Conservation (phyloP, 64 coral and sea anemone species). For the Cladopsammia gracilis region DNA sequence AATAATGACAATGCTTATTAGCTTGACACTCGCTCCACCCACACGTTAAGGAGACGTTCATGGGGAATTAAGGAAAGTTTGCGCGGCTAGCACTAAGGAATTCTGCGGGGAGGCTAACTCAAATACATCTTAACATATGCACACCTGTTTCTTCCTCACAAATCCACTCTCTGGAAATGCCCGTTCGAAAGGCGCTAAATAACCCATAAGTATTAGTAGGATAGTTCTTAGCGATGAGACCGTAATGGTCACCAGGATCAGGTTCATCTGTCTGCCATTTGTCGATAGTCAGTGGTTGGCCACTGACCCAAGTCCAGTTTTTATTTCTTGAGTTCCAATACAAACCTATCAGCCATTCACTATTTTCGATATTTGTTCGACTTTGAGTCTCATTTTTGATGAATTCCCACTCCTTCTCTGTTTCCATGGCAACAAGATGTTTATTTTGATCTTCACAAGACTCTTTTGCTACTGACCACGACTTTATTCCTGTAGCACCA, state of each 20-base stretch:
- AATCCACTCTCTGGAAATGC: neutral
- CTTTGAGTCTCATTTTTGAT: neutral
- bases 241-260: neutral
- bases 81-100: too few relatives aligned
- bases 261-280: neutral
- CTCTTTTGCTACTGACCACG: neutral
- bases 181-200: neutral
- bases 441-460: neutral
- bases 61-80: too few relatives aligned
- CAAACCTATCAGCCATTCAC: constrained; percentile 36
- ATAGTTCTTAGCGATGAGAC: neutral
- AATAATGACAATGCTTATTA: too few relatives aligned
- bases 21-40: too few relatives aligned
- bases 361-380: neutral
- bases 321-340: neutral
- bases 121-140: neutral
- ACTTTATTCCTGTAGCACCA: neutral
- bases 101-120: too few relatives aligned
- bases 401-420: constrained; percentile 10
- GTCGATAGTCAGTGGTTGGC: neutral
- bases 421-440: constrained; percentile 13
- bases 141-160: constrained; percentile 28
- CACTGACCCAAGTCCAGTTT: constrained; percentile 8
- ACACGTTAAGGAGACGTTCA: too few relatives aligned
- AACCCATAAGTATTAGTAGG: neutral